phyloP scores from a whole-genome alignment of 2,888 invertebrate species.

The Cybosia mesomella region DNA sequence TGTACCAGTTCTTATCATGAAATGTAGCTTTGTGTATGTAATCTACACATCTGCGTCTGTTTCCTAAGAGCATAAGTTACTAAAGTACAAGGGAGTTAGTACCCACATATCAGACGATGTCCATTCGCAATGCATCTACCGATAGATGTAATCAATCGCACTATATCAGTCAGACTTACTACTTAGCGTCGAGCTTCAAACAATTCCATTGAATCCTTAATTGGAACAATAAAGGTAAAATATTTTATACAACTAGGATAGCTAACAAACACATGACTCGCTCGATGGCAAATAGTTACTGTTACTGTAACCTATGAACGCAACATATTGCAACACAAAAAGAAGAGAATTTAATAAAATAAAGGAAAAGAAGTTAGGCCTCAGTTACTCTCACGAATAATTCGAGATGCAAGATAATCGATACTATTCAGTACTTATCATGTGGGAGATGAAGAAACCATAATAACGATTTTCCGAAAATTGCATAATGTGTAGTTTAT shows the following conservation, averaged over 20 bases:
- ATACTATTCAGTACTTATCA: not conserved
- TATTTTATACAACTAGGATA: not conserved
- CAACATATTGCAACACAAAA: too few species aligned
- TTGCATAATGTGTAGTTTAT: not conserved
- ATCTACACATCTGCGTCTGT: slow-evolving; percentile 79
- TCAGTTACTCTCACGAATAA: too few species aligned
- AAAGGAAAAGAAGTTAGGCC: too few species aligned
- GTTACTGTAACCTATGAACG: not conserved
- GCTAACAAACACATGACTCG: not conserved
- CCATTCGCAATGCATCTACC: slow-evolving; percentile 73
- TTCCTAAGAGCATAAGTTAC: slow-evolving; percentile 65
- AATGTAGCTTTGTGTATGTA: slow-evolving; percentile 71
- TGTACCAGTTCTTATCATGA: slow-evolving; percentile 68
- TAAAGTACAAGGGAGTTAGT: slow-evolving; percentile 54
- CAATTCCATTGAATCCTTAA: not conserved
- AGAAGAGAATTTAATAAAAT: too few species aligned
- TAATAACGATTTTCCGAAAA: not conserved
- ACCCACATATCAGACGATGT: slow-evolving; percentile 63
- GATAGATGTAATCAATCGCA: slow-evolving; percentile 63
- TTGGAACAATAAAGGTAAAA: not conserved
- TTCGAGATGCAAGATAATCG: too few species aligned
- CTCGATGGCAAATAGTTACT: not conserved
- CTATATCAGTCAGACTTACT: slow-evolving; percentile 73
- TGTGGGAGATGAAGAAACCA: not conserved
- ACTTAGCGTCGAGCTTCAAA: not conserved